Base-by-base conservation (phyloP, 2,888 invertebrate genomes). In the Drosophila histrio region DNA sequence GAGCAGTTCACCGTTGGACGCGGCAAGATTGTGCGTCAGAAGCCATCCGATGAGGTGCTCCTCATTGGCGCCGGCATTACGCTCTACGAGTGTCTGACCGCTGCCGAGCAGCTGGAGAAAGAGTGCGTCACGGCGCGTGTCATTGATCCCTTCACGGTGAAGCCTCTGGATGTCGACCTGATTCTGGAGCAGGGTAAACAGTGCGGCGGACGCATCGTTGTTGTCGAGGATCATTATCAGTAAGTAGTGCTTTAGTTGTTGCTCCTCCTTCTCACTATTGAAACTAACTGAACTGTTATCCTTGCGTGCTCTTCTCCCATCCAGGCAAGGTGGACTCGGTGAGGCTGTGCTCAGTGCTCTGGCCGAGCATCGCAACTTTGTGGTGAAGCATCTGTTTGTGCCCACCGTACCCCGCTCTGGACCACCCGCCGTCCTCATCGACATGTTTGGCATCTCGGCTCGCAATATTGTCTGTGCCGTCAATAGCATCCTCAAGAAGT, bases 151-250 rank as follows among this genome's bases (percentile, higher is more conserved):
- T 99, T 99, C 93, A 98, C 99, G 8, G 93, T 99, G 65, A 99
- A 99, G 92, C 99, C 99, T 0, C 93, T 99, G 77, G 99, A 99
- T 92, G 94, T 93, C 56, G 94, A 94, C 1, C 93, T 95, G 1
- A 94, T 99, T 36, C 91, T 95, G 36, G 92, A 93, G 52, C 95
- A 97, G 91, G 98, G 97, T 2, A 93, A 93, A 68, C 95, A 95
- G 56, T 95, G 94, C 58, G 96, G 96, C 6, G 98, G 98, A 1
- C 93, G 95, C 8, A 94, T 99, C 57, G 91, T 99, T 49, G 97
- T 98, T 30, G 98, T 99, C 0, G 99, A 99, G 92, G 99, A 99
- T 91, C 99, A 99, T 92, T 99, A 99, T 91, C 95, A 96, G 74
- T 97, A 97, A 91, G 98, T 95, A 21, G 1, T 36, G 4, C 2